These are phyloP conservation scores for Balaeniceps rex DNA, from an alignment of 2,113 vertebrate genomes.

Conservation along the genomic window DNA sequence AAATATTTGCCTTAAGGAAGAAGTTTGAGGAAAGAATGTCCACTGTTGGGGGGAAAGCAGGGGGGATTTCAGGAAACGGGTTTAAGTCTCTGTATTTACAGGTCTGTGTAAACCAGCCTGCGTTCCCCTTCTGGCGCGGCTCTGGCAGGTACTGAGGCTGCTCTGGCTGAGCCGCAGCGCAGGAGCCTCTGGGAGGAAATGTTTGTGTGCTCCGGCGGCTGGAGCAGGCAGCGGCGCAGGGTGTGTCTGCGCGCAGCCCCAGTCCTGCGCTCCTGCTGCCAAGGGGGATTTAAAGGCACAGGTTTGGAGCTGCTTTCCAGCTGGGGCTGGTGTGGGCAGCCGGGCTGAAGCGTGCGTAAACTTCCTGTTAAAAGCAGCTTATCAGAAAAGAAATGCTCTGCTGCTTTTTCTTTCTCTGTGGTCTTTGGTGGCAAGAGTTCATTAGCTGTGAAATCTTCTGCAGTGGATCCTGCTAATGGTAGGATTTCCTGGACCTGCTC, in stretches of 20 bases:
- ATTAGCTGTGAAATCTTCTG: background rate
- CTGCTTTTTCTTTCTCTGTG: background rate
- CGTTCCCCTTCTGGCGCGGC: background rate
- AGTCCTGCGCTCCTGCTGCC: background rate
- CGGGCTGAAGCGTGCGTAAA: background rate
- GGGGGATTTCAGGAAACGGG: background rate
- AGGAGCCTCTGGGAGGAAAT: constrained; percentile 14
- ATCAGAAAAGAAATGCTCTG: background rate
- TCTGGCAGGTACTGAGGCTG: background rate
- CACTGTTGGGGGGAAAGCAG: background rate
- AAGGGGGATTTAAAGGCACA: constrained; percentile 9
- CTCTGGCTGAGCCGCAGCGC: background rate
- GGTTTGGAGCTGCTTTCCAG: background rate
- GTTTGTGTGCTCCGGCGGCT: constrained; percentile 1
- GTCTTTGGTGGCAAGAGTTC: background rate
- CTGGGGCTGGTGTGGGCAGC: background rate
- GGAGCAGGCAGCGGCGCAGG: background rate
- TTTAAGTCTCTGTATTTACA: background rate
- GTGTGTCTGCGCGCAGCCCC: constrained; percentile 2
- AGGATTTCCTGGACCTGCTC: background rate
- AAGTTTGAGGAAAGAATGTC: background rate
- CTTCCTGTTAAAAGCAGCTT: background rate
- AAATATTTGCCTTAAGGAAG: constrained; percentile 23
- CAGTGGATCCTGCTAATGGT: background rate
- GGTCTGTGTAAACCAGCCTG: background rate